Base-by-base conservation (phyloP, 2,113 vertebrate species). In the Gymnarchus niloticus region DNA sequence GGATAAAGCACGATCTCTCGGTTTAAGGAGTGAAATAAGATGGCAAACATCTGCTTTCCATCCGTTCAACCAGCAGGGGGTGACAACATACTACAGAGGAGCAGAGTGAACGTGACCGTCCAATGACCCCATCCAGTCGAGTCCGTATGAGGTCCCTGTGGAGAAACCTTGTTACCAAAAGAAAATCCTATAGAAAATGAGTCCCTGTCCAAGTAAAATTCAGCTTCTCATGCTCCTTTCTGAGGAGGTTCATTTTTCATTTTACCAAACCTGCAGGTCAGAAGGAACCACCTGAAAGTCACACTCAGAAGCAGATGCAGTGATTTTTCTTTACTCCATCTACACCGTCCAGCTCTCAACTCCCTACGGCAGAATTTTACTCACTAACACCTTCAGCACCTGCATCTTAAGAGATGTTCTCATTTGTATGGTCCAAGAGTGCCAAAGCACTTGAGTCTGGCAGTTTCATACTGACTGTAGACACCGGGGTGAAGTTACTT, bases 51-150 rank as follows among this genome's bases (percentile, higher is more conserved):
- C n/a, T 52, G 48, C 49, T 49, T 54, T 19, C 10, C 49, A 81
- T 81, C 25, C n/a, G 49, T 51, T 51, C 56, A 46, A 37, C 56
- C 82, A 59, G 33, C 37, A 83, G 82, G 82, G 56, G 82, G 56
- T 37, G 49, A 46, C 33, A n/a, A 41, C 81, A 1, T 44, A 44
- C 37, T 44, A 41, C 81, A 56, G 17, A 3, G 9, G 6, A 37
- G 49, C 10, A 7, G 23, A 81, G n/a, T 33, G 8, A 3, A 6
- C 6, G 37, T 14, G 37, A 37, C 33, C 51, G 25, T 83, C 17
- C 28, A 83, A 23, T 37, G 21, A 83, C 19, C 73, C 73, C n/a
- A 6, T 19, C 12, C 81, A 3, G 19, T 56, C 25, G 33, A n/a
- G 52, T 83, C 33, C 51, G 37, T 33, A 48, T 25, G 0, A 73